Percentiles rank a stretch among this genome's conserved stretches.
Evolutionary conservation across 2,888 invertebrate species (phyloP).

Genomic region (Pandemis cinnamomeana): DNA sequence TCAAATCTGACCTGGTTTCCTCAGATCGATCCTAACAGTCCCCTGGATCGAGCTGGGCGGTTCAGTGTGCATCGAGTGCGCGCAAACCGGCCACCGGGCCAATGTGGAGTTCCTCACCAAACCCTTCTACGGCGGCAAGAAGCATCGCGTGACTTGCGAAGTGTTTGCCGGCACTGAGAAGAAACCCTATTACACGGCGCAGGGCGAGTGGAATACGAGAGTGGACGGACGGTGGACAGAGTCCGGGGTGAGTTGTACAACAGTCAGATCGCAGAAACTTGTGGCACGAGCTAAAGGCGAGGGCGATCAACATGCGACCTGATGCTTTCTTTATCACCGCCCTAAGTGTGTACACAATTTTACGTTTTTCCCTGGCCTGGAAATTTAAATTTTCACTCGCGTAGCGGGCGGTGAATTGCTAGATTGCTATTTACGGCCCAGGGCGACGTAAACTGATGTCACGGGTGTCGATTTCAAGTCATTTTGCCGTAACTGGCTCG

Average conservation of each 20-base stretch:
- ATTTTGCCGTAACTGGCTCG: too few species aligned
- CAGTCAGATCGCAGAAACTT: too few species aligned
- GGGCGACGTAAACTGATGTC: too few species aligned
- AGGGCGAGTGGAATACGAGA: constrained; percentile 98
- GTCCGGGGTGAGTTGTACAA: constrained; percentile 74
- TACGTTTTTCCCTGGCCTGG: too few species aligned
- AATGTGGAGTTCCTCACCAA: constrained; percentile 98
- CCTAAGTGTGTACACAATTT: too few species aligned
- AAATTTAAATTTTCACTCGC: too few species aligned
- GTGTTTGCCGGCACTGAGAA: constrained; percentile 91
- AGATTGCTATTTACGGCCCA: too few species aligned
- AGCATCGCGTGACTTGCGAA: constrained; percentile 94
- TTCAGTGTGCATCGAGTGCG: constrained; percentile 94
- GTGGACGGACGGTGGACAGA: constrained; percentile 97
- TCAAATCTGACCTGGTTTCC: constrained; percentile 37
- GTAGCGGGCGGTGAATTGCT: too few species aligned
- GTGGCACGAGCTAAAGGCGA: too few species aligned
- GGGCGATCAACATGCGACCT: too few species aligned
- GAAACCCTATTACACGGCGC: constrained; percentile 94
- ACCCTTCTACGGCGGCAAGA: constrained; percentile 98
- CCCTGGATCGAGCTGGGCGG: constrained; percentile 99
- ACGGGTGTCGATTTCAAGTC: too few species aligned
- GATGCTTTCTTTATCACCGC: too few species aligned
- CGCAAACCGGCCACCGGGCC: constrained; percentile 96
- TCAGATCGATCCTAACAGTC: constrained; percentile 96